Evolutionary conservation across 37 sponge, comb jelly and placozoan genomes (phyloP).

Genomic region (Mnemiopsis leidyi): DNA sequence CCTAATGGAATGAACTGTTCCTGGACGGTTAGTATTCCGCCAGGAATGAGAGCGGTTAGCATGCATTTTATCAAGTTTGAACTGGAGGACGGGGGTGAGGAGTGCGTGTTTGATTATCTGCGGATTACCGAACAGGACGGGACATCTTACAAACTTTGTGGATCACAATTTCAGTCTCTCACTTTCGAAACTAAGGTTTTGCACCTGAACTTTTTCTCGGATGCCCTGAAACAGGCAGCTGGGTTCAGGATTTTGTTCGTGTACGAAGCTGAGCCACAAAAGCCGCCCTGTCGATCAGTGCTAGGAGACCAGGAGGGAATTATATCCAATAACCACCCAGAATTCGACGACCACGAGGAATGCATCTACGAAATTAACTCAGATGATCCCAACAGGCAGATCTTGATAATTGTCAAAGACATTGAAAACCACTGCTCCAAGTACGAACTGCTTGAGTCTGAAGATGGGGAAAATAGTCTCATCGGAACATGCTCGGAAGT

Average conservation of each 20-base stretch:
- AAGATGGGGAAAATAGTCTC: not conserved
- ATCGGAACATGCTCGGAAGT: not conserved
- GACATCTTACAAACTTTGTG: not conserved
- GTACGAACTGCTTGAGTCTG: not conserved
- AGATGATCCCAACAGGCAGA: not conserved
- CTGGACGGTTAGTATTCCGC: not conserved
- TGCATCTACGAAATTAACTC: not conserved
- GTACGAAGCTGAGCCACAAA: not conserved
- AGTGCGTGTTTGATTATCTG: not conserved
- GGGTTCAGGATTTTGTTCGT: conserved; percentile 19
- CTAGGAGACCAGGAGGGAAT: not conserved
- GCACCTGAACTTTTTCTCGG: not conserved
- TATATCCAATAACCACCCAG: not conserved
- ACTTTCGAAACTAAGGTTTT: not conserved
- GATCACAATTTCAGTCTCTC: not conserved
- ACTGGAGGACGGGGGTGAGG: conserved; percentile 15
- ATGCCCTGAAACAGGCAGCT: not conserved
- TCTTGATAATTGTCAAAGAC: not conserved
- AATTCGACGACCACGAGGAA: not conserved
- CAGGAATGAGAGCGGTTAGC: not conserved
- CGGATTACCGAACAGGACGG: not conserved
- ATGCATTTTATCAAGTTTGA: not conserved
- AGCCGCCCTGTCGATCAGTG: not conserved
- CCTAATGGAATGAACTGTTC: conserved; percentile 44
- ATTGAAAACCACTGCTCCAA: not conserved